Base-by-base conservation (phyloP, 2,113 vertebrate genomes). In the Pipra filicauda region DNA sequence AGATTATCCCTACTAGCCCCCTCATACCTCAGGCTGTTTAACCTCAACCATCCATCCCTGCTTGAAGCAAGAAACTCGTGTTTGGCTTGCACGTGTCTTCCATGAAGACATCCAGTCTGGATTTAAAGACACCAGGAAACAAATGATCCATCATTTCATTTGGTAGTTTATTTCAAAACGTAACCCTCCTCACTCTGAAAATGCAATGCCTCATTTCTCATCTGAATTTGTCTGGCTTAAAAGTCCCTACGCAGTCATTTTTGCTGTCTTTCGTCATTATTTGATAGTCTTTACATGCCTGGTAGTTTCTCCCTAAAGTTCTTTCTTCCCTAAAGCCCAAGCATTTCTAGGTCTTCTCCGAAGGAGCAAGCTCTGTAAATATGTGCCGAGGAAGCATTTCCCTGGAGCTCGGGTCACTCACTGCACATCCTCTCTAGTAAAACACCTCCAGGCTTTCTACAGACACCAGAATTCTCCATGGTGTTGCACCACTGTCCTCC, bases 121-220 rank as follows among this genome's bases (percentile, higher is more conserved):
- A 78, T 91, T 89, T 83, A 82, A 91, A 93, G 84, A 89, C 82
- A 91, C 48, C 33, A 86, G 49, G 61, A 93, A 93, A 91, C 80
- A 93, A 84, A 71, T 70, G 57, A 94, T 93, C 88, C 51, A 78
- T 91, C 93, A 85, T 43, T 87, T 89, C 77, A 62, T 43, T 57
- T 72, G 61, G 62, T 77, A 88, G 70, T 95, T 95, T 41, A 55
- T 91, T 93, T 81, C 87, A 85, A 71, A 91, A 85, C 71, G 86
- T 94, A 96, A 94, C 83, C 91, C 84, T 85, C 67, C 84, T 83
- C 23, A 12, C 84, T 91, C 48, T 82, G 71, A 78, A 88, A 82
- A 89, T 13, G 30, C 12, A 33, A 35, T 62, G 72, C 72, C 46
- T 82, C 81, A 86, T 79, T 96, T 91, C 75, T 94, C 75, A 65